phyloP scores from a whole-genome alignment of 2,113 vertebrate genomes.

The Cyprinodon brontotheroides region DNA sequence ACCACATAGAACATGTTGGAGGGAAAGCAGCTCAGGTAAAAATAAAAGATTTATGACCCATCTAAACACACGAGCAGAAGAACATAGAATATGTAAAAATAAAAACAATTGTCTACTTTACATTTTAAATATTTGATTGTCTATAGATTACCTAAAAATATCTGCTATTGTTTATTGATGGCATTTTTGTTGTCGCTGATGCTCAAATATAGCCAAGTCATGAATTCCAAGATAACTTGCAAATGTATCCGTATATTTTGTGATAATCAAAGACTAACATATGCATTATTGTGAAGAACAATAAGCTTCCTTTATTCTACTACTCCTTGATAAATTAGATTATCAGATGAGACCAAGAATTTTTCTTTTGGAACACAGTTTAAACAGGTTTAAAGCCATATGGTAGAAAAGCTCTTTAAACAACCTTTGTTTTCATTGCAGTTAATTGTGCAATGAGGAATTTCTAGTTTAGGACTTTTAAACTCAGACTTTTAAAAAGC shows the following conservation, averaged over 20 bases:
- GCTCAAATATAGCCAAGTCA: neutral
- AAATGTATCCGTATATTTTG: neutral
- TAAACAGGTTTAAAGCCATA: neutral
- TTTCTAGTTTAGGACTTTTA: too few relatives aligned
- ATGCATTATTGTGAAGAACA: neutral
- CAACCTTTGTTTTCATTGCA: neutral
- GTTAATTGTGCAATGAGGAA: too few relatives aligned
- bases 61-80: neutral
- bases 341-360: neutral
- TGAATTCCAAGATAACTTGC: neutral
- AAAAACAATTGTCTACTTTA: neutral
- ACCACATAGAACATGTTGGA: conserved; percentile 1
- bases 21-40: neutral
- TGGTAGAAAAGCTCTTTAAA: neutral
- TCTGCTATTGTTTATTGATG: neutral
- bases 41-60: neutral
- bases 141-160: neutral
- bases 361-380: neutral
- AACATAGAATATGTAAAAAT: neutral
- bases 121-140: too few relatives aligned
- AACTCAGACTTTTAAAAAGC: too few relatives aligned
- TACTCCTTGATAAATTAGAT: neutral
- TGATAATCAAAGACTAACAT: neutral
- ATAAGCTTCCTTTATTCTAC: neutral
- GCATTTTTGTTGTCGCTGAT: too few relatives aligned